Base-by-base conservation (phyloP, 1,140 invertebrate genomes). In the Ptiloglossa arizonensis region DNA sequence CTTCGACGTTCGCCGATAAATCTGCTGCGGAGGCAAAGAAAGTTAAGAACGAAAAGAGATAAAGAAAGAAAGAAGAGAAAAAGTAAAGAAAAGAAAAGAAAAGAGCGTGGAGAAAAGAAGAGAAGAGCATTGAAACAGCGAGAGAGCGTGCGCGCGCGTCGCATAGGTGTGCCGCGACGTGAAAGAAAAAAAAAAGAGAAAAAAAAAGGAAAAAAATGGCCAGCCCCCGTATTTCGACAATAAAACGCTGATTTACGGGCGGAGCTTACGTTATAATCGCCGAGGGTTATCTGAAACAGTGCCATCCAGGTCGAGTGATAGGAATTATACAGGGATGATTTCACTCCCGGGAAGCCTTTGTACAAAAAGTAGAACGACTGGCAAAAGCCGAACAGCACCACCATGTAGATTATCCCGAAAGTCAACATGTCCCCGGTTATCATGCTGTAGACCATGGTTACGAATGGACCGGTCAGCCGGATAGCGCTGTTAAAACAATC, bases 401-500 rank as follows among this genome's bases (percentile, higher is more conserved):
- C 97, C 80, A 95, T 95, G 90, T 98, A 99, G 90, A 99, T 99
- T 73, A 99, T 98, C 68, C 97, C 97, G 91, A 99, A 99, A 44
- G 98, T 98, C 86, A 99, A 95, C 97, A 99, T 98, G 92, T 99
- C 98, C 29, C 98, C 98, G 1, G 96, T 97, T 86, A 99, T 98
- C 98, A 99, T 99, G 86, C 96, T 97, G 93, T 98, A 99, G 68
- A 99, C 98, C 98, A 99, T 99, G 22, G 98, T 98, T 62, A 99
- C 97, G 93, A 99, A 99, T 0, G 98, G 98, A 66, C 98, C 98
- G 0, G 98, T 99, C 59, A 99, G 90, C 67, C 97, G 96, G 22
- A 98, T 95, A 48, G 97, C 98, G 35, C 98, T 99, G 93, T 63
- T 94, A 93, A 82, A 72, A 46, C 80, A 77, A 81, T 70, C 19